Evolutionary conservation across 2,797 vertebrate species (phyloP), one percentile per base, ranked within the genome.

Genomic region (Gymnothorax javanicus): DNA sequence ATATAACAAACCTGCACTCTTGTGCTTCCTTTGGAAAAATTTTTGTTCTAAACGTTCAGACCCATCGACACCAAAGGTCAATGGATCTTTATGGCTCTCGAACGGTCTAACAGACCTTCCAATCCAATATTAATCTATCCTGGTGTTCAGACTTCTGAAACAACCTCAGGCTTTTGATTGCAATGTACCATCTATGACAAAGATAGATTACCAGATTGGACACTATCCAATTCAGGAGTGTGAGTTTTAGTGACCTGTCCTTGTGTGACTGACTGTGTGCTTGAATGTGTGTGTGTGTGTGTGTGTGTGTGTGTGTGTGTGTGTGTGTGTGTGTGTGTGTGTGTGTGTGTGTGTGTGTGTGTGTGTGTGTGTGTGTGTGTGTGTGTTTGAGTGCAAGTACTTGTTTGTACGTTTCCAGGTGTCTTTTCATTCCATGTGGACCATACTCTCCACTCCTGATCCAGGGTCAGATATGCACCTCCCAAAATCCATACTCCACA

Each of bases 1-100:
- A 81, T 15, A n/a, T 52, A 60, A 59, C 25, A 57, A 82, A 86
- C 52, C 50, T 54, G 58, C 58, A 67, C 54, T 12, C 62, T 86
- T 86, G 86, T 73, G 62, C 86, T 86, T 86, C 71, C 52, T 56
- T 81, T 13, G 52, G 52, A 56, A 56, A 52, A 56, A 4, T 6
- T 54, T 79, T 79, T 50, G 8, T 20, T 11, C 52, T 81, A 17
- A 54, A 79, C 54, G 75, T 79, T 54, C 43, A 52, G 75, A 52
- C 7, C 75, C 43, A 52, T 9, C 50, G 15, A 54, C 6, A 43
- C 43, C 75, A 43, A 52, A 7, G 75, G 50, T 20, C 50, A 79
- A 2, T 43, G 33, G 43, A 54, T 52, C 23, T 23, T 43, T 79
- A 79, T 79, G 50, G 50, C 75, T 79, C 75, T 52, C 33, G 50